A percentile compares a stretch with the other conserved stretches of the same genome.
phyloP scores from a whole-genome alignment of 2,888 invertebrate genomes.

The Pherbina coryleti region DNA sequence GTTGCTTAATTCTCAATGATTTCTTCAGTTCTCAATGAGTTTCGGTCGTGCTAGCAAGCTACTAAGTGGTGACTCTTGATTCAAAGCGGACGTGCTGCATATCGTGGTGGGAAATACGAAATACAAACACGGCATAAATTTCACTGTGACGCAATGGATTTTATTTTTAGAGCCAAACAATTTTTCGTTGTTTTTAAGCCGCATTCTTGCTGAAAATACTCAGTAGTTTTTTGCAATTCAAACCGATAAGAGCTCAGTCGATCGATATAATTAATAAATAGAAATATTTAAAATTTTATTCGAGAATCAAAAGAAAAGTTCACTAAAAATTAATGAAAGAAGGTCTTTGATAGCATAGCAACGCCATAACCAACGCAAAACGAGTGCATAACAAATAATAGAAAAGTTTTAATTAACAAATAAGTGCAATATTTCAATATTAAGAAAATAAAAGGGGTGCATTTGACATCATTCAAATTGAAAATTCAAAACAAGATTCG shows the following conservation, averaged over 20 bases:
- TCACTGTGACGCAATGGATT: slow-evolving; percentile 48
- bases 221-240: slow-evolving; percentile 43
- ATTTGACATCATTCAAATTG: not conserved
- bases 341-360: slow-evolving; percentile 39
- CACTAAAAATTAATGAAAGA: not conserved
- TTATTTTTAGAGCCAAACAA: slow-evolving; percentile 35
- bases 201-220: slow-evolving; percentile 42
- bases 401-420: not conserved
- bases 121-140: slow-evolving; percentile 24
- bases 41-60: not conserved
- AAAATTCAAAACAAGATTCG: not conserved
- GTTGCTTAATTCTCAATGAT: not conserved
- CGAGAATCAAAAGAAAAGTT: not conserved
- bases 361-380: slow-evolving; percentile 24
- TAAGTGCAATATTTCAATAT: not conserved
- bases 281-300: not conserved
- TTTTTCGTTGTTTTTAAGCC: slow-evolving; percentile 43
- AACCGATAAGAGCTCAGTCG: slow-evolving; percentile 34
- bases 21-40: not conserved
- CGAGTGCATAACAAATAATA: not conserved
- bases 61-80: slow-evolving; percentile 10
- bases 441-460: slow-evolving; percentile 14
- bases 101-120: not conserved
- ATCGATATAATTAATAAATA: not conserved
- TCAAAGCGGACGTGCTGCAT: not conserved